A percentile compares a stretch with the other conserved stretches of the same genome.
Evolutionary conservation across 2,888 invertebrate genomes (phyloP).

Genomic region (Acronicta leporina): DNA sequence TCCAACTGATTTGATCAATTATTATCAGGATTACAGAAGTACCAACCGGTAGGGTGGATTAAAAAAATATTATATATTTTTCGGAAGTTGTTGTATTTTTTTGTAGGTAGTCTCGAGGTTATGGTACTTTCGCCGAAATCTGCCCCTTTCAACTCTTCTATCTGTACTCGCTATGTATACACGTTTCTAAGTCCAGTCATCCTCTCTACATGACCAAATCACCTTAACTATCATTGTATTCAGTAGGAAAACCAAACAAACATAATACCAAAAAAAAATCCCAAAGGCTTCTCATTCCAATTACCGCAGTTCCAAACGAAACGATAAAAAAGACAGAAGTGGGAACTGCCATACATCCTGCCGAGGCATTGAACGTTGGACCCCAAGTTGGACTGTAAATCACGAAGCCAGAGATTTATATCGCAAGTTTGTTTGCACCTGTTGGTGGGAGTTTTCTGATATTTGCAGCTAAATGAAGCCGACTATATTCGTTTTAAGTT

Average conservation of each 20-base stretch:
- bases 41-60: conserved; percentile 9
- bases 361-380: conserved; percentile 42
- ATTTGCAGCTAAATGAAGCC: conserved; percentile 36
- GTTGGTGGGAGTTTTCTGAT: conserved; percentile 43
- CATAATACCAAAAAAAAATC: conserved; percentile 22
- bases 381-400: conserved; percentile 54
- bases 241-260: background rate
- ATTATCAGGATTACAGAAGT: conserved; percentile 11
- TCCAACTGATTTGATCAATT: conserved; percentile 56
- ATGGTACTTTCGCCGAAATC: too few relatives aligned
- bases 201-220: too few relatives aligned
- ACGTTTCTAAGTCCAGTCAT: too few relatives aligned
- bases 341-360: conserved; percentile 35
- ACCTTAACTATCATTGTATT: too few relatives aligned
- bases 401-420: conserved; percentile 53
- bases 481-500: conserved; percentile 10
- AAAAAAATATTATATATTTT: background rate
- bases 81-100: conserved; percentile 2
- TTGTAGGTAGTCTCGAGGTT: too few relatives aligned
- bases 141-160: too few relatives aligned
- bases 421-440: conserved; percentile 58
- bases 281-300: conserved; percentile 36
- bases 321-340: conserved; percentile 47
- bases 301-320: conserved; percentile 28
- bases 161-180: too few relatives aligned